Conservation (phyloP, 2,113 vertebrate genomes). For the Gopherus evgoodei region DNA sequence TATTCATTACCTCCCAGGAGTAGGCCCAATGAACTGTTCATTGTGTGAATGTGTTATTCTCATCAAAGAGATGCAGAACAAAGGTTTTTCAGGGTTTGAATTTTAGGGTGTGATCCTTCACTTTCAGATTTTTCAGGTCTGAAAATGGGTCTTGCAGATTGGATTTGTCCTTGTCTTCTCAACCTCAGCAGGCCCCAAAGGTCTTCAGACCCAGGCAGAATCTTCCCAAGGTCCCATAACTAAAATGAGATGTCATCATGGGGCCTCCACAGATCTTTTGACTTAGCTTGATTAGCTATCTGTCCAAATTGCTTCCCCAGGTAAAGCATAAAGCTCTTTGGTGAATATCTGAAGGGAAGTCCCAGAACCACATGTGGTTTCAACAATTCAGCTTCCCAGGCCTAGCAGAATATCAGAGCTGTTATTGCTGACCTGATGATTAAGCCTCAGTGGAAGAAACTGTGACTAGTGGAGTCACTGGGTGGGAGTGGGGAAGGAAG, state of each 20-base stretch:
- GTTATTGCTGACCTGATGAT: background rate
- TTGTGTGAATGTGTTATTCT: background rate
- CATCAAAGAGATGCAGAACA: background rate
- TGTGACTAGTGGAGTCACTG: background rate
- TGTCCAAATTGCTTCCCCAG: constrained; percentile 20
- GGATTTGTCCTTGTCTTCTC: constrained; percentile 31
- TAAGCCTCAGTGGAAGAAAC: background rate
- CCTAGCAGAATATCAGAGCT: background rate
- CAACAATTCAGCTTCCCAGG: background rate
- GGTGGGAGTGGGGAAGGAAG: background rate
- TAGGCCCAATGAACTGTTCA: background rate
- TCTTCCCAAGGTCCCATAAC: constrained; percentile 32
- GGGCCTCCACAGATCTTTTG: fast-evolving
- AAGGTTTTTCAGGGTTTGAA: background rate
- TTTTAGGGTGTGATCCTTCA: background rate
- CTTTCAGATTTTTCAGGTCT: background rate
- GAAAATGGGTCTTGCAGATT: background rate
- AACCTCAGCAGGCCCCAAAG: constrained; percentile 1
- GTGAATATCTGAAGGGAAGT: constrained; percentile 13
- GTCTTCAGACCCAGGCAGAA: constrained; percentile 16
- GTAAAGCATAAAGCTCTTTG: background rate
- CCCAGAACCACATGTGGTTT: constrained; percentile 26
- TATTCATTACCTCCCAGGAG: background rate
- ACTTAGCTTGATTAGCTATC: background rate
- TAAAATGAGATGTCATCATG: constrained; percentile 31